Evolutionary conservation across 2,797 vertebrate species (phyloP), one percentile per base, ranked within the genome.

Genomic region (Spatula versicolor): DNA sequence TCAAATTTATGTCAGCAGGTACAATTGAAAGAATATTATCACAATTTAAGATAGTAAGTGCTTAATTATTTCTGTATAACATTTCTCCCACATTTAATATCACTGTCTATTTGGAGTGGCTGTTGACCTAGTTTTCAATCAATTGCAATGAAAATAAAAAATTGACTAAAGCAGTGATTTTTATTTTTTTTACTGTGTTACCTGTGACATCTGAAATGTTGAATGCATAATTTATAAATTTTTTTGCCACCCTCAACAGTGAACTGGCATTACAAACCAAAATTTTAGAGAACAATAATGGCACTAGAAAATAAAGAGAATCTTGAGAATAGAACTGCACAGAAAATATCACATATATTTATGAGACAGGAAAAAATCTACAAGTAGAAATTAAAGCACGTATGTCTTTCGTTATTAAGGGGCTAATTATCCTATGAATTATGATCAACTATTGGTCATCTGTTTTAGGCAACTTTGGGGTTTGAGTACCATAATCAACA

Each of bases 121-220:
- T 95, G 81, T 87, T 97, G 96, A 97, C 95, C 97, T 95, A 97
- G 76, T 97, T 97, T 97, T 94, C 66, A 88, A 81, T 95, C 97
- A 97, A 97, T 95, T 97, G 94, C 74, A 86, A 50, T 60, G 91
- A 94, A 90, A 97, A 92, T 92, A 41, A n/a, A 86, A 90, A 92
- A 79, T 58, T 90, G 68, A 26, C 71, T 94, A 93, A 90, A 91
- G 86, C 8, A 80, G 71, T 43, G 25, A 39, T 6, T 6, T 89
- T 95, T 84, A 35, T 86, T 79, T 84, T 80, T 86, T 79, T 84
- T 80, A 43, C 60, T 81, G 55, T 17, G 48, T 94, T 93, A 92
- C 69, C 59, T 63, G 50, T 58, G 88, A 71, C 26, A 94, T 56
- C 37, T 83, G 56, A 93, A 96, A 91, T 80, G 54, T 56, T 82